Evolutionary conservation across 2,888 invertebrate genomes (phyloP).

Genomic region (Gasteruption jaculator): DNA sequence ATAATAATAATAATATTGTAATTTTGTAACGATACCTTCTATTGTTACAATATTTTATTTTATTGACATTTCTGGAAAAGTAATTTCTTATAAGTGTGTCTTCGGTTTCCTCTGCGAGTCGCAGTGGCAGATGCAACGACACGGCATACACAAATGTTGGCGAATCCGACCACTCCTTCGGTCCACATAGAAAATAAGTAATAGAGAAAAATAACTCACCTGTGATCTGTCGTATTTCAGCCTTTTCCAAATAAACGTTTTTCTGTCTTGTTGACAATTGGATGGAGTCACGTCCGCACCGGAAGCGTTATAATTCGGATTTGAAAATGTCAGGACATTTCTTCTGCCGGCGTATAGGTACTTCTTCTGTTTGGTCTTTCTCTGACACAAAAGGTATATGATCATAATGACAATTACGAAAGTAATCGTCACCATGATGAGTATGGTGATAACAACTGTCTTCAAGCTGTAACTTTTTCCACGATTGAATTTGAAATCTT

Average conservation of each 20-base stretch:
- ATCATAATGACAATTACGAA: slow-evolving; percentile 42
- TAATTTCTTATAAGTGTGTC: no score
- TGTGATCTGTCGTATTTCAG: slow-evolving; percentile 77
- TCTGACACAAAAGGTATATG: slow-evolving; percentile 51
- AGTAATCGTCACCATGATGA: slow-evolving; percentile 48
- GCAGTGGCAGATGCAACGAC: no score
- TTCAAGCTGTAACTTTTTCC: slow-evolving; percentile 49
- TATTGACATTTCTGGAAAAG: no score
- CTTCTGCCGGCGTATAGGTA: slow-evolving; percentile 59
- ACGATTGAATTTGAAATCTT: slow-evolving; percentile 41
- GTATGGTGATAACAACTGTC: slow-evolving; percentile 49
- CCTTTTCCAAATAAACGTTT: slow-evolving; percentile 66
- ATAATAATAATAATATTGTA: no score
- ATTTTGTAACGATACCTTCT: no score
- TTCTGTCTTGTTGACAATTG: slow-evolving; percentile 51
- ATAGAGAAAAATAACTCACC: slow-evolving; percentile 51
- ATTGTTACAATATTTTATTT: no score
- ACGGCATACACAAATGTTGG: slow-evolving; percentile 11
- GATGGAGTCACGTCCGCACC: slow-evolving; percentile 53
- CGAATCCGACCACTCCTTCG: no score
- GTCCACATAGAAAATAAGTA: slow-evolving; percentile 10
- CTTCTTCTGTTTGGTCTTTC: slow-evolving; percentile 53
- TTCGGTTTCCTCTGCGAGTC: no score
- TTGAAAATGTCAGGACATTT: slow-evolving; percentile 80
- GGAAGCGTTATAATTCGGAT: slow-evolving; percentile 76